Base-by-base conservation (phyloP, 2,888 invertebrate genomes). In the Amphipyra berbera region DNA sequence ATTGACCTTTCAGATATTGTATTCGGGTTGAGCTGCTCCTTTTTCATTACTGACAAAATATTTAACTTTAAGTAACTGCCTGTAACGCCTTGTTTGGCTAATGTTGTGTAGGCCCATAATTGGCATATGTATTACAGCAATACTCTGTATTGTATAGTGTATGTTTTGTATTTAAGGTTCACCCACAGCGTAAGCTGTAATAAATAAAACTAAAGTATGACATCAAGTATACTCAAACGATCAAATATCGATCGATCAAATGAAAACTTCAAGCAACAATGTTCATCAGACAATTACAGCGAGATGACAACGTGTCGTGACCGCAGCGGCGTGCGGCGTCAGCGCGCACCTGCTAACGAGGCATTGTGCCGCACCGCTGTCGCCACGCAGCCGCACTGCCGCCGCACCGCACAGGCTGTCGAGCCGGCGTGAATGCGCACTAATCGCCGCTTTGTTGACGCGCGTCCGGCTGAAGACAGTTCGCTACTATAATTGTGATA, bases 311-410 rank as follows among this genome's bases (percentile, higher is more conserved):
- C 21, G 48, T 13, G n/a, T 52, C 40, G 37, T 53, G 47, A 53
- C 66, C 60, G 46, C 60, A 54, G 45, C 58, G 30, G 64, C 44
- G 60, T 21, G 45, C 58, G 30, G 64, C 44, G 60, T 21, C 60
- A 49, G 56, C 52, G 59, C 15, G 50, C 49, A 73, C 69, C 68
- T 67, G 61, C 68, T 73, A 73, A 70, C 69, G 69, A 70, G 53
- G 42, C 35, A 70, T 70, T 70, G 74, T 70, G 48, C 37, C 56
- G 9, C 66, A 1, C 13, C 42, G 8, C 46, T 33, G 40, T n/a
- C 46, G 10, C 6, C 21, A 6, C 53, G 33, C 37, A 35, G 4
- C 21, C 45, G 13, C 37, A 5, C 14, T n/a, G 10, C 54, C 37
- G 2, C 14, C 15, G 10, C 45, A 42, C 13, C 15, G 44, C 41